These are phyloP conservation scores for Trinorchestia longiramus DNA, from an alignment of 1,140 invertebrate species.

Conservation along the genomic window DNA sequence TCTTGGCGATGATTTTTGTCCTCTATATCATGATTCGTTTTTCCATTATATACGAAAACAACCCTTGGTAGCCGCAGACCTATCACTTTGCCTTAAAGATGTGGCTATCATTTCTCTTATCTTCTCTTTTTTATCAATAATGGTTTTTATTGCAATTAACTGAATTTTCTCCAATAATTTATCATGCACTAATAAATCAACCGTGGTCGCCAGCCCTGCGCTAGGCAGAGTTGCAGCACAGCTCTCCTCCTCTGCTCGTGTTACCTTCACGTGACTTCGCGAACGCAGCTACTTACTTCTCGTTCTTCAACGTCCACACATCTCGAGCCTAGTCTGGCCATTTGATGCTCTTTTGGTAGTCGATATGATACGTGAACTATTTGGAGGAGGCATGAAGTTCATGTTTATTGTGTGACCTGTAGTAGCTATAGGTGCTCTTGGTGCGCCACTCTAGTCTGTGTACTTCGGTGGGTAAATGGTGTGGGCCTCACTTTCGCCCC, in stretches of 20 bases:
- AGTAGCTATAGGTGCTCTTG: background rate
- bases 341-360: background rate
- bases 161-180: background rate
- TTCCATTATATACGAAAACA: background rate
- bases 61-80: background rate
- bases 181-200: background rate
- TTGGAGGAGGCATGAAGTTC: background rate
- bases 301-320: background rate
- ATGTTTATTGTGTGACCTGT: background rate
- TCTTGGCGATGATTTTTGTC: conserved; percentile 24
- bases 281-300: background rate
- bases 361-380: too few species aligned
- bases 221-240: background rate
- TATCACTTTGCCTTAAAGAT: background rate
- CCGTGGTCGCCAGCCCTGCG: too few species aligned
- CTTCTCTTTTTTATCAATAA: background rate
- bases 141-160: background rate
- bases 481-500: background rate
- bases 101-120: background rate
- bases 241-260: background rate
- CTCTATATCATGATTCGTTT: background rate
- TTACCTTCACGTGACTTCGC: background rate
- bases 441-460: background rate
- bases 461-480: background rate
- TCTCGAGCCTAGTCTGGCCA: background rate